Base-by-base conservation (phyloP, 2,113 vertebrate species). In the Prochilodus magdalenae region DNA sequence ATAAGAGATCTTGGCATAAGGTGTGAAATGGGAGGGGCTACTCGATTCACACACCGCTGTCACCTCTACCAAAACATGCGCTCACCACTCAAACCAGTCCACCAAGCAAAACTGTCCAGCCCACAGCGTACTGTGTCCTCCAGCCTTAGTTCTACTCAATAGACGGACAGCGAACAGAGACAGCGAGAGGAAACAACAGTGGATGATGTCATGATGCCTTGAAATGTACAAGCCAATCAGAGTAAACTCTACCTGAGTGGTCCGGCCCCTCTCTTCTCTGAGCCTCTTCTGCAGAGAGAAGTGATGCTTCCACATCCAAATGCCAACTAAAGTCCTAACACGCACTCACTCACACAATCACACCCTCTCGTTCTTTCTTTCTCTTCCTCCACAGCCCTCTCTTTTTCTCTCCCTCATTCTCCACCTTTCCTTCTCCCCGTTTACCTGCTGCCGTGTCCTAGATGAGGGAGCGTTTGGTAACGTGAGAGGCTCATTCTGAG, bases 381-480 rank as follows among this genome's bases (percentile, higher is more conserved):
- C 26, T 55, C 47, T 15, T 40, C 67, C 26, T 33, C 51, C 49
- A 2, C 22, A n/a, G 16, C 6, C 14, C 30, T 44, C 24, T 36
- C 5, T 30, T 1, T 16, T 22, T 40, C 18, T 67, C 40, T 63
- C 40, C n/a, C 57, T 27, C 6, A 44, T 26, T 44, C 15, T 20
- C n/a, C 51, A 33, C 44, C 55, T 73, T 78, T 73, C 59, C 59
- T 33, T 20, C 16, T 13, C 40, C 29, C 67, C 22, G 40, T 29
- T 33, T 15, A 66, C 3, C 60, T 73, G 29, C 40, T 36, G 51
- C 72, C 51, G 24, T 40, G 72, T 60, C 49, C 78, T 75, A 77
- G 85, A 85, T 76, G 75, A 29, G 27, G 83, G 84, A 75, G 24
- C 47, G 27, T 59, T 66, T 12, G 53, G 89, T 78, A 87, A 91